Percentiles rank a stretch among this genome's conserved stretches.
Evolutionary conservation across 2,113 vertebrate species (phyloP).

Genomic region (Lepisosteus osseus): DNA sequence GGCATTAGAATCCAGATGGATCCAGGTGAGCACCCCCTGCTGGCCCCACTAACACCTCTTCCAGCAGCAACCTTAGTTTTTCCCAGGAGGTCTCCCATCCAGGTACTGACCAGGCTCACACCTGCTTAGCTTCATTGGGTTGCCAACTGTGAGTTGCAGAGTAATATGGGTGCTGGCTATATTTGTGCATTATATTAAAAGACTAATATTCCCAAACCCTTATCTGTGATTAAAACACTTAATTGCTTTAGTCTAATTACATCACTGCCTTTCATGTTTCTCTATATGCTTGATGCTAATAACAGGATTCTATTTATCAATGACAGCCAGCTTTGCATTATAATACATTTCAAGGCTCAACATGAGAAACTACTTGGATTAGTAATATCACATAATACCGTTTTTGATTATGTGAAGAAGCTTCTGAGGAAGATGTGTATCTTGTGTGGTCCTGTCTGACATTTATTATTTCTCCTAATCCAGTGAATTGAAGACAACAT

Average conservation of each 20-base stretch:
- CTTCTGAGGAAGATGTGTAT: background rate
- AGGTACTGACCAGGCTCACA: too few relatives aligned
- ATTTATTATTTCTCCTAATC: background rate
- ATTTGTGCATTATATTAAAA: too few relatives aligned
- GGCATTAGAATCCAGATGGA: too few relatives aligned
- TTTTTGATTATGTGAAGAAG: background rate
- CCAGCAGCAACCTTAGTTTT: too few relatives aligned
- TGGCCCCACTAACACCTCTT: too few relatives aligned
- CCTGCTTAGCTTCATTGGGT: too few relatives aligned
- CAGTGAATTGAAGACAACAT: background rate
- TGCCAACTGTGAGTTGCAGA: too few relatives aligned
- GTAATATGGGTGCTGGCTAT: too few relatives aligned
- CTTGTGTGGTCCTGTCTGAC: conserved; percentile 4
- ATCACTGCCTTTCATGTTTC: conserved; percentile 2
- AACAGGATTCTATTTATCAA: background rate
- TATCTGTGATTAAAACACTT: background rate
- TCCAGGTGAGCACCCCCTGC: too few relatives aligned
- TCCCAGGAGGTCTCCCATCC: too few relatives aligned
- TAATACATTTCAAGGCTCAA: background rate
- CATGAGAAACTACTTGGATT: background rate
- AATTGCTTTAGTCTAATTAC: conserved; percentile 1
- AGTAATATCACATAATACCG: background rate
- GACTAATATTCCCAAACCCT: background rate
- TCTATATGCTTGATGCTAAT: background rate
- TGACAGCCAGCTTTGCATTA: background rate